Evolutionary conservation across 1,140 invertebrate species (phyloP).

Genomic region (Eupeodes corollae): DNA sequence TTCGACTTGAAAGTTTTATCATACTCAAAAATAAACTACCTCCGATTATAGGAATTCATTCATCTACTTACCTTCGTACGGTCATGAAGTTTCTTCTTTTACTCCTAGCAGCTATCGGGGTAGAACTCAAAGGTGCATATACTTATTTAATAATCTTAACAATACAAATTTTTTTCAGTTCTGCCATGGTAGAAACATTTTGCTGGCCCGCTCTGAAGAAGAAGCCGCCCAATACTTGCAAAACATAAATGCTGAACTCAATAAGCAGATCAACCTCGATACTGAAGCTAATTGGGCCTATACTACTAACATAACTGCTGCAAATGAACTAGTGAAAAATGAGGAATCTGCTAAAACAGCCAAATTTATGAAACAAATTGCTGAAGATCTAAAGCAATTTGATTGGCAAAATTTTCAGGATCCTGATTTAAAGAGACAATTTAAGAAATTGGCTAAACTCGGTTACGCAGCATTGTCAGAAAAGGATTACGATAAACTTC

Average conservation of each 20-base stretch:
- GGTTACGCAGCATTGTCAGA: conserved; percentile 59
- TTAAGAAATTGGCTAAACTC: conserved; percentile 51
- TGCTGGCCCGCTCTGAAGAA: too few relatives aligned
- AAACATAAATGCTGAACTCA: conserved; percentile 46
- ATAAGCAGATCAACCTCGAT: conserved; percentile 43
- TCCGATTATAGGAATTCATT: too few relatives aligned
- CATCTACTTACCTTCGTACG: too few relatives aligned
- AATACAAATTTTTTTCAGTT: too few relatives aligned
- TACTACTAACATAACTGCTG: conserved; percentile 59
- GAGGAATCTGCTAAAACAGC: conserved; percentile 33
- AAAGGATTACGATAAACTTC: conserved; percentile 49
- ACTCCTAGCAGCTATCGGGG: too few relatives aligned
- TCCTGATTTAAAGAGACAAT: conserved; percentile 50
- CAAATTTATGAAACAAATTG: conserved; percentile 30
- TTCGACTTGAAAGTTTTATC: too few relatives aligned
- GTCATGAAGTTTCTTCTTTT: too few relatives aligned
- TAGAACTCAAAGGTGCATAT: too few relatives aligned
- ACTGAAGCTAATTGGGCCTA: conserved; percentile 55
- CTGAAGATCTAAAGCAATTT: conserved; percentile 46
- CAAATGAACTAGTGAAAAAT: conserved; percentile 49
- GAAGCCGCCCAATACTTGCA: conserved; percentile 45
- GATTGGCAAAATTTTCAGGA: conserved; percentile 52
- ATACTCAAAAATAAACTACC: too few relatives aligned
- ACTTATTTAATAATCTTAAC: too few relatives aligned
- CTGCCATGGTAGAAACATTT: too few relatives aligned